Evolutionary conservation across 2,888 invertebrate genomes (phyloP).

Genomic region (Ophion slaviceki): DNA sequence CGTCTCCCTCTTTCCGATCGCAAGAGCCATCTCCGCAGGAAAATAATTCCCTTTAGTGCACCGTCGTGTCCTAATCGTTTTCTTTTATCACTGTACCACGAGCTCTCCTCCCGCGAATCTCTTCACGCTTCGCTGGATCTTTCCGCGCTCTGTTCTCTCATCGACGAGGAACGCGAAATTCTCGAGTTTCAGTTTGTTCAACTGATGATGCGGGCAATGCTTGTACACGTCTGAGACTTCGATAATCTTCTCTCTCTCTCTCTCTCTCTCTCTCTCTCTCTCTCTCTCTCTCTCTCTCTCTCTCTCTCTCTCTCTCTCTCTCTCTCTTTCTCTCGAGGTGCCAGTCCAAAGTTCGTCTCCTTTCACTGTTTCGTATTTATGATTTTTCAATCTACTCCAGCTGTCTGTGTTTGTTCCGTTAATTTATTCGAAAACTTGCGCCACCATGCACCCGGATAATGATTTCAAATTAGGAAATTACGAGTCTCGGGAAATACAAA

Average conservation of each 20-base stretch:
- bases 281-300: too few species aligned
- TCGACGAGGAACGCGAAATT: slow-evolving; percentile 23
- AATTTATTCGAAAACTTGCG: slow-evolving; percentile 75
- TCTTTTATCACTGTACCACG: slow-evolving; percentile 50
- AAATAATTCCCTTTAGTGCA: slow-evolving; percentile 63
- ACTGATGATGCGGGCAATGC: slow-evolving; percentile 48
- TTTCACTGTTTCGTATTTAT: slow-evolving; percentile 10
- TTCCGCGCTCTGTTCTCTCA: slow-evolving; percentile 21
- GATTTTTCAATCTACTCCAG: slow-evolving; percentile 14
- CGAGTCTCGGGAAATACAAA: slow-evolving; percentile 40
- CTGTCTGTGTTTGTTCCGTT: slow-evolving; percentile 72
- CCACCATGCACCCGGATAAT: slow-evolving; percentile 69
- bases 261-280: slow-evolving; percentile 10
- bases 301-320: too few species aligned
- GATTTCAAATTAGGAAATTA: slow-evolving; percentile 73
- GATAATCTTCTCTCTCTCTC: slow-evolving; percentile 10
- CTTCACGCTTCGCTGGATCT: slow-evolving; percentile 27
- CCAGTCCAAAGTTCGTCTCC: neutral
- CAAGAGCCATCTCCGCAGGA: slow-evolving; percentile 56
- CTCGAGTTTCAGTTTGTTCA: slow-evolving; percentile 40
- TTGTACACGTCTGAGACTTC: slow-evolving; percentile 16
- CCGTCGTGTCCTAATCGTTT: slow-evolving; percentile 62
- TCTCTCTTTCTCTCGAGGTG: neutral
- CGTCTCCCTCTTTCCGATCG: slow-evolving; percentile 43
- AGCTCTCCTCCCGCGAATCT: slow-evolving; percentile 15